phyloP scores from a whole-genome alignment of 2,888 invertebrate genomes.

The Drosophila flavopinicola region DNA sequence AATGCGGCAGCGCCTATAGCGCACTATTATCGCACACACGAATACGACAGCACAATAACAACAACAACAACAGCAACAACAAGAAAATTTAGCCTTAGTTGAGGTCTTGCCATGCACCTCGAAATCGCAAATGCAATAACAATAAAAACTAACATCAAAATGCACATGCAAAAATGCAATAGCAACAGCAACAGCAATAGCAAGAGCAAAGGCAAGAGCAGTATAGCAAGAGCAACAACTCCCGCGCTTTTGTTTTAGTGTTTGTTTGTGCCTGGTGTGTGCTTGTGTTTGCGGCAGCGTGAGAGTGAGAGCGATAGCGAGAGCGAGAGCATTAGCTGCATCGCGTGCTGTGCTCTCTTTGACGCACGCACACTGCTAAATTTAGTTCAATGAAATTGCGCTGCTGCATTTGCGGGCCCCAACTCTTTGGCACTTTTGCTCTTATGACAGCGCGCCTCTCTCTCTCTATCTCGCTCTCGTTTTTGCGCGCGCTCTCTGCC shows the following conservation, averaged over 20 bases:
- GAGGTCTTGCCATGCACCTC: conserved; percentile 78
- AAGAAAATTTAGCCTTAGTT: conserved; percentile 73
- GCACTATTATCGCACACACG: conserved; percentile 44
- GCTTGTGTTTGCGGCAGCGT: conserved; percentile 11
- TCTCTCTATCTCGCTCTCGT: conserved; percentile 11
- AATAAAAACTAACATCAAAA: conserved; percentile 57
- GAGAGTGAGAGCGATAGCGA: conserved; percentile 1
- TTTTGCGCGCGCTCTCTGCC: conserved; percentile 10
- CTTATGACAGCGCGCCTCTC: conserved; percentile 38
- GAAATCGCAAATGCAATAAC: conserved; percentile 67
- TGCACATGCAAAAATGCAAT: conserved; percentile 62
- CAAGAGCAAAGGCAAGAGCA: conserved; percentile 23
- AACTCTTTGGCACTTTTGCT: conserved; percentile 50
- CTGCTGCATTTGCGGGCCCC: conserved; percentile 24
- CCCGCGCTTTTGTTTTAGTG: conserved; percentile 69
- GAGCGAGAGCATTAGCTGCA: conserved; percentile 21
- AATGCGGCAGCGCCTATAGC: conserved; percentile 65
- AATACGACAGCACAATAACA: conserved; percentile 26
- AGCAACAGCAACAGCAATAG: conserved; percentile 55
- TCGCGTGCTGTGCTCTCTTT: conserved; percentile 46
- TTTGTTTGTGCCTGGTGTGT: conserved; percentile 21
- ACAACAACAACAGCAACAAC: conserved; percentile 33
- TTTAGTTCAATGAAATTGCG: conserved; percentile 73
- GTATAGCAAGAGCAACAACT: conserved; percentile 57
- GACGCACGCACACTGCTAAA: conserved; percentile 55